Percentiles rank a stretch among this genome's conserved stretches.
Conservation (phyloP, 2,888 invertebrate genomes). For the Amphipoea lucens region DNA sequence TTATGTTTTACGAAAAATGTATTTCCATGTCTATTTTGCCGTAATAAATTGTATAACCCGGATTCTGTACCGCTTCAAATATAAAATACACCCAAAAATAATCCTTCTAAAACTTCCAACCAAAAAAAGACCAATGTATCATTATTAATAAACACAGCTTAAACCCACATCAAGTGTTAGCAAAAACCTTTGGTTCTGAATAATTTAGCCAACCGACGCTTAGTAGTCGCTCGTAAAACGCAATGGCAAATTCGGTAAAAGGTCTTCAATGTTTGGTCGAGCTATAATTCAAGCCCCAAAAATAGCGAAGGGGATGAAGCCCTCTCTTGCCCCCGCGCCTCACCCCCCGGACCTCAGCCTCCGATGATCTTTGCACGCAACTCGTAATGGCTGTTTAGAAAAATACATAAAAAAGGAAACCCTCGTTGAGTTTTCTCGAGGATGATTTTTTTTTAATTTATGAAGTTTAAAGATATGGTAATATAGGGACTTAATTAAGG, state of each 20-base stretch:
- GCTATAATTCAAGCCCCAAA: conserved; percentile 88
- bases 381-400: conserved; percentile 81
- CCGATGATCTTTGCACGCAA: conserved; percentile 84
- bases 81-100: conserved; percentile 11
- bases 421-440: conserved; percentile 72
- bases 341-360: conserved; percentile 74
- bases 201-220: conserved; percentile 86
- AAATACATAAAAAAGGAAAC: conserved; percentile 78
- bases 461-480: conserved; percentile 55
- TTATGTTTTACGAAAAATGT: background rate
- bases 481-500: conserved; percentile 54
- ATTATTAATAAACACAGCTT: conserved; percentile 78
- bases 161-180: conserved; percentile 75
- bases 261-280: conserved; percentile 89
- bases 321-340: conserved; percentile 65
- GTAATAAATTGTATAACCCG: conserved; percentile 1
- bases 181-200: conserved; percentile 79
- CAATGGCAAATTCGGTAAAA: conserved; percentile 88
- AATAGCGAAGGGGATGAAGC: conserved; percentile 85
- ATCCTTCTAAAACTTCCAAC: conserved; percentile 11
- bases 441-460: conserved; percentile 70
- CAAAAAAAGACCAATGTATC: conserved; percentile 64
- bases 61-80: background rate
- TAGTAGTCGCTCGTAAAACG: conserved; percentile 87
- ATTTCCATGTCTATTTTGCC: background rate